Base-by-base conservation (phyloP, 2,113 vertebrate species). In the Psophia crepitans region DNA sequence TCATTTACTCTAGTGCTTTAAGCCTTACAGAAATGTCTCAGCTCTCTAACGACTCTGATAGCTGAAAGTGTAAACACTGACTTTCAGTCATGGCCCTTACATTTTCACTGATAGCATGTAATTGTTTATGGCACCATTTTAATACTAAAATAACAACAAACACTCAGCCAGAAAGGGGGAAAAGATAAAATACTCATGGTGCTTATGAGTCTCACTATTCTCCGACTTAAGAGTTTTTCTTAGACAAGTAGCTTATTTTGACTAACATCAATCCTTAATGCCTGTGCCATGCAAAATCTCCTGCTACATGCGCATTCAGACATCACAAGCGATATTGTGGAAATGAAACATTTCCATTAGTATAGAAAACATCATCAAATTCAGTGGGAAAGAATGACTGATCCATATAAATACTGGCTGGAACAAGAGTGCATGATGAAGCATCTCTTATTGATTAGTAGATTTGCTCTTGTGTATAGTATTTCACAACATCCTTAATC, bases 401-500 rank as follows among this genome's bases (percentile, higher is more conserved):
- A 91, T 73, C 58, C 48, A 46, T 46, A 70, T 74, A 96, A 95
- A 94, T 74, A 83, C 75, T 84, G 88, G 35, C 74, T 96, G 84
- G 58, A 93, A 92, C 61, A 94, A 95, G 58, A 66, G 51, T 33
- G 53, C 46, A 66, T 60, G 78, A 96, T 87, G 79, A 96, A 93
- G 89, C 61, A 58, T 73, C 89, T 92, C 71, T 82, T 95, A 87
- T 48, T 93, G 89, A 94, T 93, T 86, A 93, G 78, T 22, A 91
- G 71, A 96, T 94, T 87, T 94, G 87, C 73, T 95, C 63, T 63
- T 76, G n/a, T 65, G 37, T 69, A 51, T 75, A 43, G 69, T 92
- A 89, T 95, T 96, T 90, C 69, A 86, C 84, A 87, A 92, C 74
- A 89, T n/a, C 46, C 58, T 83, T 95, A 93, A 95, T 92, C 93